Evolutionary conservation across 2,113 vertebrate genomes (phyloP), one percentile per base, ranked within the genome.

Genomic region (Sylvilagus bachmani): DNA sequence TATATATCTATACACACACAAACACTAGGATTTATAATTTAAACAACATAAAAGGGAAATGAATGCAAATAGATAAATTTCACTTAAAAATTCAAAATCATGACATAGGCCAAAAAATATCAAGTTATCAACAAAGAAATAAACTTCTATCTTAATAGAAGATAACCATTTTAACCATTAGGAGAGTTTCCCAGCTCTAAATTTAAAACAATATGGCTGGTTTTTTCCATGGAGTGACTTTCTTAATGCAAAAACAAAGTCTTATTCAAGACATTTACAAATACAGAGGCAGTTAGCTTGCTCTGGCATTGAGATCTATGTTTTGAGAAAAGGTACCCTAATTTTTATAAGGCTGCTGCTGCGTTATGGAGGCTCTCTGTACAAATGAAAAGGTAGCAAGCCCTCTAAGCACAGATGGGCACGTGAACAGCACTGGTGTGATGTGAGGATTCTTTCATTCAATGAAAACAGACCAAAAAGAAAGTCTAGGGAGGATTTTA

Each of bases 101-200:
- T 74, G 73, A 14, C 29, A 49, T 4, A 81, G 29, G 29, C 17
- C 5, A 61, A 10, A 77, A 74, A 85, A 49, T 24, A 62, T 24
- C 4, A 71, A 86, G 77, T 81, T 90, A 71, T 25, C 12, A 90
- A 79, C 10, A 31, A 79, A 53, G 10, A 75, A 78, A 55, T n/a
- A 75, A 75, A 70, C 64, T 3, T 67, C n/a, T 93, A 85, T 80
- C 82, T 82, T 91, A 80, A 73, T 80, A 89, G 73, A 93, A 85
- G 91, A 70, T 49, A 85, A 38, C n/a, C 75, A 7, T 93, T 88
- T 84, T 53, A 93, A 74, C 17, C 5, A 44, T 64, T 66, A 14
- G 36, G 67, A 89, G 14, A 91, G 85, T 85, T 81, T n/a, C 89
- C 29, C 22, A 64, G 13, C 5, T 85, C 38, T 91, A 55, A 38